Conservation (phyloP, 2,113 vertebrate genomes). For the Brachionichthys hirsutus region DNA sequence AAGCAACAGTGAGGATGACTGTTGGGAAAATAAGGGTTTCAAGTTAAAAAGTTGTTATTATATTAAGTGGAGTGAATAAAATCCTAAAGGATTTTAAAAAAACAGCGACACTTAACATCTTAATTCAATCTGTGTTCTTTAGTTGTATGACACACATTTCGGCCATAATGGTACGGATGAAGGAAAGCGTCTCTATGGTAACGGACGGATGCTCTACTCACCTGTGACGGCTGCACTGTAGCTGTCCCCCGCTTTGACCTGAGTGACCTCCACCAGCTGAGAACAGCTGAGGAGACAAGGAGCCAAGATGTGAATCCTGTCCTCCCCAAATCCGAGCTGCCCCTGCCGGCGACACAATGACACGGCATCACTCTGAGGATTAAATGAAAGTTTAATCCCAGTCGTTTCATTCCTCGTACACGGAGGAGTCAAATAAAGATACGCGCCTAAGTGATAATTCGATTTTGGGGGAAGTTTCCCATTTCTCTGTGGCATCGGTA, state of each 20-base stretch:
- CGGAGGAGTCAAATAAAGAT: conserved; percentile 27
- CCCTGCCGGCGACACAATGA: conserved; percentile 49
- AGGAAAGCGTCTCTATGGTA: neutral
- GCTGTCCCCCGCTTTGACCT: conserved; percentile 48
- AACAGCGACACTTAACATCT: neutral
- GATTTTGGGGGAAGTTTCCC: conserved; percentile 29
- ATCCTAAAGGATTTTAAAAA: conserved; percentile 27
- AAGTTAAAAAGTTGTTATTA: conserved; percentile 62
- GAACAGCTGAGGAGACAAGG: conserved; percentile 45
- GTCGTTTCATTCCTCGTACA: conserved; percentile 21
- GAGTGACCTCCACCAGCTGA: conserved; percentile 24
- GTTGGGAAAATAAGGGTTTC: conserved; percentile 57
- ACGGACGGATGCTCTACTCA: conserved; percentile 9
- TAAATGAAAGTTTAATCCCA: conserved; percentile 45
- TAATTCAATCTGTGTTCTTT: conserved; percentile 14
- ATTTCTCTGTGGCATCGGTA: conserved; percentile 14
- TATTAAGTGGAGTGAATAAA: conserved; percentile 29
- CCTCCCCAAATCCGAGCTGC: conserved; percentile 59
- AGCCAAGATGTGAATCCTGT: conserved; percentile 20
- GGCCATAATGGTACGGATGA: neutral
- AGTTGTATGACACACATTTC: conserved; percentile 5
- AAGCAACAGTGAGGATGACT: conserved; percentile 59
- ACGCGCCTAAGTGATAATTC: conserved; percentile 26
- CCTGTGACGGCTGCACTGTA: conserved; percentile 61
- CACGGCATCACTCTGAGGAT: conserved; percentile 30